Evolutionary conservation across 2,113 vertebrate species (phyloP), one percentile per base, ranked within the genome.

Genomic region (Alexandromys fortis): DNA sequence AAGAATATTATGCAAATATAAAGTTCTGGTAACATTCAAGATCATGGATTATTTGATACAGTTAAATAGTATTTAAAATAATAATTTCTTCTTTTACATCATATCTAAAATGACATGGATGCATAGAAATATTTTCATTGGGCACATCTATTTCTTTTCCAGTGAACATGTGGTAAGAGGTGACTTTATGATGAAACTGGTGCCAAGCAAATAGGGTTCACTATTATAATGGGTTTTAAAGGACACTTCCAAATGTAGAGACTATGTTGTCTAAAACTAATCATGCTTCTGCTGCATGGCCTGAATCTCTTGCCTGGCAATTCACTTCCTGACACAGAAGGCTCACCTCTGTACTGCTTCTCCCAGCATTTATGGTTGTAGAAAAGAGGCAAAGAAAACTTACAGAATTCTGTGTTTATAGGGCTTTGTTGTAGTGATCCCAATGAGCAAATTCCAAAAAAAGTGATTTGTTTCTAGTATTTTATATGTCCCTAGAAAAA

Each of bases 81-180:
- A 75, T 47, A 1, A 47, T 92, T 61, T 91, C 13, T 58, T 58
- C 30, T 81, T 96, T 97, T 86, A 73, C 96, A 90, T 89, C 95
- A 61, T 89, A 94, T 75, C 81, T 97, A 73, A 94, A 96, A 96
- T 97, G 97, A 97, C 89, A 95, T 92, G 61, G 49, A 92, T 83
- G 63, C 73, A 92, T 95, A 97, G 86, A 96, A 76, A 96, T 96
- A 96, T 89, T 96, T 98, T 98, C 97, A 95, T 97, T 94, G 91
- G 88, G 58, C 19, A 92, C 94, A 90, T 35, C 85, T 96, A 96
- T 97, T 94, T 98, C 11, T 98, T 94, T 97, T 97, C 97, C 98
- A 98, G 93, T 97, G 91, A 42, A 63, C 94, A 95, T 77, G 94
- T 97, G 95, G 92, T 96, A 98, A 98, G 98, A 89, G 93, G 72